These are phyloP conservation scores for Calidris pugnax DNA, from an alignment of 2,113 vertebrate genomes.

Conservation along the genomic window DNA sequence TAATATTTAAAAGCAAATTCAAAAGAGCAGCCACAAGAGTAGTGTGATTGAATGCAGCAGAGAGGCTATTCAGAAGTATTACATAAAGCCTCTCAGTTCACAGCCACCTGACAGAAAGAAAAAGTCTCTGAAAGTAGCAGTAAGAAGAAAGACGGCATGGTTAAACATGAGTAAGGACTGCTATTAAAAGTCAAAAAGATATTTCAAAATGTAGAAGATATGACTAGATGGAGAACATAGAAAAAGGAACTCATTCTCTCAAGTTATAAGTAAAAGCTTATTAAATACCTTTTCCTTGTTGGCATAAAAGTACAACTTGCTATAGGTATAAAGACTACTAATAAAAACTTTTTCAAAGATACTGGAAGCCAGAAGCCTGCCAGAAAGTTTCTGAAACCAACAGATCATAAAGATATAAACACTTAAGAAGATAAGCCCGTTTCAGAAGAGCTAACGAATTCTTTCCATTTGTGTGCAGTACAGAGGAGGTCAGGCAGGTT, in stretches of 20 bases:
- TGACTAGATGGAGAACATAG: background rate
- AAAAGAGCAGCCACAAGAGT: background rate
- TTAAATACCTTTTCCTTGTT: background rate
- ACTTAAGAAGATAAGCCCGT: background rate
- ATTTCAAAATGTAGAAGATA: background rate
- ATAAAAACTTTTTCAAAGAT: background rate
- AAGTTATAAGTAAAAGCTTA: background rate
- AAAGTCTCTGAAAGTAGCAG: background rate
- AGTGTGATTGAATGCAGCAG: background rate
- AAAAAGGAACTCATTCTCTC: background rate
- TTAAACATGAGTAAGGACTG: background rate
- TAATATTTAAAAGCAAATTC: background rate
- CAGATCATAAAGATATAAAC: constrained; percentile 4
- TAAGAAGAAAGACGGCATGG: background rate
- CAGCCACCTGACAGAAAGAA: background rate
- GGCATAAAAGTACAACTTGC: background rate
- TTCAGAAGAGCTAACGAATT: constrained; percentile 12
- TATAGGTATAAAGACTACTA: background rate
- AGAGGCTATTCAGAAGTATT: background rate
- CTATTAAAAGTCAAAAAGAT: background rate
- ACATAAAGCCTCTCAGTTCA: background rate
- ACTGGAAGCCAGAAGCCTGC: background rate
- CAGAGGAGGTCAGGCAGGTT: constrained; percentile 10
- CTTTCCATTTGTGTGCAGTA: constrained; percentile 26
- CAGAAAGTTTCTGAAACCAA: constrained; percentile 2